Conservation (phyloP, 1,140 invertebrate species). For the Agrypnia vestita region DNA sequence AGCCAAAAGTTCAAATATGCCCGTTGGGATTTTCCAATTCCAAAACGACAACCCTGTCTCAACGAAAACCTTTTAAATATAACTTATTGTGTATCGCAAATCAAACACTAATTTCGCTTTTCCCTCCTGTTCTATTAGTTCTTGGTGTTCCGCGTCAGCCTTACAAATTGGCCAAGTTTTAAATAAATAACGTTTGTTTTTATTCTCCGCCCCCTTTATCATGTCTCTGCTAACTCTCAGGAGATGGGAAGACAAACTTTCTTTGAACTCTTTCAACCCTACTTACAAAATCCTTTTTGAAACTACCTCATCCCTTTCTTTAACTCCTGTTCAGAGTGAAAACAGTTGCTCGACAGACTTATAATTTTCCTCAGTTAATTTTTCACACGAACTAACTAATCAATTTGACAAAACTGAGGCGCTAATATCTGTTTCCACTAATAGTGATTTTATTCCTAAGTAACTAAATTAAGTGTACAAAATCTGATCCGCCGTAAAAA, state of each 20-base stretch:
- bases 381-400: no score
- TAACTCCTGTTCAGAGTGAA: no score
- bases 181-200: slow-evolving; percentile 48
- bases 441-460: no score
- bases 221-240: slow-evolving; percentile 9
- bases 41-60: not conserved
- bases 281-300: slow-evolving; percentile 18
- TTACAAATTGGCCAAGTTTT: slow-evolving; percentile 46
- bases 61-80: no score
- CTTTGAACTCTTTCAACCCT: slow-evolving; percentile 32
- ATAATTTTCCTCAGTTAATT: no score
- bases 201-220: slow-evolving; percentile 38
- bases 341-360: no score
- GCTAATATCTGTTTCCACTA: not conserved
- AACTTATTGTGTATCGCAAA: not conserved
- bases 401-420: not conserved
- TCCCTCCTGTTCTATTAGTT: slow-evolving; percentile 38
- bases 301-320: slow-evolving; percentile 5
- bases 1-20: no score
- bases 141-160: slow-evolving; percentile 22
- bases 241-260: slow-evolving; percentile 22
- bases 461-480: no score
- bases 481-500: no score
- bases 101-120: slow-evolving; percentile 40
- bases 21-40: not conserved